Evolutionary conservation across 1,140 invertebrate species (phyloP), one percentile per base, ranked within the genome.

Genomic region (Drosophila asahinai): DNA sequence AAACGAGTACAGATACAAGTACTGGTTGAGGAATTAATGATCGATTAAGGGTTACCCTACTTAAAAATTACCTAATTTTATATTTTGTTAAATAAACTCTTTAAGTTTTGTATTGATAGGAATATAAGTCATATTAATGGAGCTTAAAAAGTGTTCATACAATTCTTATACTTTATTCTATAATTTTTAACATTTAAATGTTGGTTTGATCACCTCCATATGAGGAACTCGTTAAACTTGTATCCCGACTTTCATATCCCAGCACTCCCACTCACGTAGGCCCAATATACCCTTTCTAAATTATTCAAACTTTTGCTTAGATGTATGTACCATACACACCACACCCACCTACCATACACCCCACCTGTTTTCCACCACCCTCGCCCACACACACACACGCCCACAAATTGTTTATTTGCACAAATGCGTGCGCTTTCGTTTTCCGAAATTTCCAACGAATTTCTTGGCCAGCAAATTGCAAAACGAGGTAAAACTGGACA

Each of bases 341-440:
- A 51, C 61, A 54, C 49, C 36, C 33, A 51, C 25, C 45, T 43
- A 70, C 38, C 15, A 27, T n/a, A 52, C n/a, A 52, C 73, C 72
- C 52, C 74, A 59, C 71, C 71, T 75, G 54, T 52, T 77, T 65
- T 66, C 25, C 43, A 64, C 48, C 15, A 22, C 8, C 27, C 38
- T 15, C 8, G 42, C 42, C 2, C 25, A 6, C 38, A 19, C 40
- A 15, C 15, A n/a, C 3, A 17, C 59, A 30, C 59, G 12, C 74
- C 58, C 45, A 60, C 73, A 49, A 45, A 70, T 84, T 87, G 84
- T 87, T 89, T 87, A 87, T 87, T 87, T 87, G 86, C 86, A 81
- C 84, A 90, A 89, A 90, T 84, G 84, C 81, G 81, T 89, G 81
- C 75, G 77, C 67, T 89, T 84, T 84, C 84, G 68, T 78, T 86